Evolutionary conservation across 2,113 vertebrate species (phyloP), one percentile per base, ranked within the genome.

Genomic region (Zapus hudsonius): DNA sequence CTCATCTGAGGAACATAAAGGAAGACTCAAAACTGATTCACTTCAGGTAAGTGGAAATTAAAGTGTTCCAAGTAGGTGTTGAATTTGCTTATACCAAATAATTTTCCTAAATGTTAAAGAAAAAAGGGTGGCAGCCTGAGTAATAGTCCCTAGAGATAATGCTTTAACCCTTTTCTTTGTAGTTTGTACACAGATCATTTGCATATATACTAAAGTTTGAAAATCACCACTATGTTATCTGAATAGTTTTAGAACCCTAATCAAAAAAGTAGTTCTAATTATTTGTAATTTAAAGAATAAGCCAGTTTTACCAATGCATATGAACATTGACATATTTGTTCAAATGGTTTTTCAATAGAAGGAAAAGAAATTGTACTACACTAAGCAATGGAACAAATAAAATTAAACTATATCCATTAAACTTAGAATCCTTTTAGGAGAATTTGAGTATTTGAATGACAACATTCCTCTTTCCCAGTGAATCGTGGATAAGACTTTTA

Each of bases 1-100:
- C 55, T 99, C 99, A 15, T 99, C 99, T 80, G 99, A 99, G 97
- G 99, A 99, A 94, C 99, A 99, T 98, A 99, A 99, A 98, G 99
- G 97, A 94, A 98, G 98, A 82, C 98, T 99, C 95, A 99, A 99
- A 98, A 99, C 99, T 0, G 99, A 99, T 97, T 99, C 99, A 20
- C 97, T 99, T 87, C 99, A 99, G 98, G 99, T 99, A 67, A 96
- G 98, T 98, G 84, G 78, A 87, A 61, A 76, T 88, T 93, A 55
- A 95, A 59, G 29, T 11, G 67, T 92, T 72, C 91, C 92, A 67
- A 86, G 66, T 81, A 13, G 22, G 12, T 64, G 5, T 55, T 80
- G 7, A 87, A 16, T 0, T 0, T 95, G 59, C 74, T 96, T 82
- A 74, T 90, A 81, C 74, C 72, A 93, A 94, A 79, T 91, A 66